Evolutionary conservation across 2,797 vertebrate genomes (phyloP).

Genomic region (Mus caroli): DNA sequence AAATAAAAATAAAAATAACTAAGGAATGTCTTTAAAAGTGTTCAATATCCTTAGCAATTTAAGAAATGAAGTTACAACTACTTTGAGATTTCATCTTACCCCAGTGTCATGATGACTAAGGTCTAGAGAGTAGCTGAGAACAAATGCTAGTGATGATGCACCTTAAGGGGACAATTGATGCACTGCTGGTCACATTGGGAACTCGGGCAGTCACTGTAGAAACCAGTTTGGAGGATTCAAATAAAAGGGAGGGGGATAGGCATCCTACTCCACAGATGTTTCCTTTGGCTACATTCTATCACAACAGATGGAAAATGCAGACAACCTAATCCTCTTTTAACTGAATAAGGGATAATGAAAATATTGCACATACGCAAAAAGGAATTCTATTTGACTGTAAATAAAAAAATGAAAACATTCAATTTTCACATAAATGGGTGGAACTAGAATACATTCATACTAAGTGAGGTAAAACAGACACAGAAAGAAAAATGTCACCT

Average conservation of each 20-base stretch:
- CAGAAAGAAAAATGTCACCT: not conserved
- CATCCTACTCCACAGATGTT: not conserved
- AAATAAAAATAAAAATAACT: not conserved
- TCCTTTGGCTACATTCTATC: not conserved
- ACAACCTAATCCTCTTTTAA: not conserved
- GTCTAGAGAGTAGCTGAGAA: not conserved
- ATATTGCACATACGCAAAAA: not conserved
- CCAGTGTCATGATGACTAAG: not conserved
- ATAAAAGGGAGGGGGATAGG: not conserved
- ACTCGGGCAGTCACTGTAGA: not conserved
- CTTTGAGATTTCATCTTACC: not conserved
- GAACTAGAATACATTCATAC: not conserved
- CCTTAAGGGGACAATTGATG: not conserved
- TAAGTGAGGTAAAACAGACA: not conserved
- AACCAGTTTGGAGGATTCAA: not conserved
- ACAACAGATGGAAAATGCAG: not conserved
- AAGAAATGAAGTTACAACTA: not conserved
- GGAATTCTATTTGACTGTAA: not conserved
- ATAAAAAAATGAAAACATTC: not conserved
- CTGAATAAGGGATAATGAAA: not conserved
- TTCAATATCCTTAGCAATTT: not conserved
- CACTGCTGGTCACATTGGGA: not conserved
- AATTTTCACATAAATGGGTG: not conserved
- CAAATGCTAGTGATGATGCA: not conserved
- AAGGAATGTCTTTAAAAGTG: not conserved